Conservation (phyloP, 2,797 vertebrate species). For the Vireo griseus region DNA sequence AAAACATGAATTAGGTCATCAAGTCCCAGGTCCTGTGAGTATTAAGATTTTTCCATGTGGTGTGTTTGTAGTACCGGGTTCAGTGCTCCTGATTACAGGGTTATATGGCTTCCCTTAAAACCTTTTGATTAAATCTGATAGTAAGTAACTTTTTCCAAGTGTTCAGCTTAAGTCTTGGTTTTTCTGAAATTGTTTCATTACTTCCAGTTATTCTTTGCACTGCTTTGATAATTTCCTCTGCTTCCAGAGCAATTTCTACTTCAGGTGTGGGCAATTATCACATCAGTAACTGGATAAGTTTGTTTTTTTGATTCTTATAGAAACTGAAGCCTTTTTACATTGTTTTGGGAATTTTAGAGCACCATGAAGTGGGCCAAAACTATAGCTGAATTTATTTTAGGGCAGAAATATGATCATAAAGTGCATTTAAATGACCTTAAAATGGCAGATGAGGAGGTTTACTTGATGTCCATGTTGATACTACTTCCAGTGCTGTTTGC, state of each 20-base stretch:
- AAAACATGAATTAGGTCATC: conserved; percentile 35
- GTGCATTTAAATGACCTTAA: not conserved
- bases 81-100: not conserved
- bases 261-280: not conserved
- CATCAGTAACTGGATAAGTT: not conserved
- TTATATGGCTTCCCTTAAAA: not conserved
- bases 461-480: not conserved
- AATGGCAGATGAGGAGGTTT: not conserved
- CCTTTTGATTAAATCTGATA: not conserved
- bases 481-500: not conserved
- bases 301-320: not conserved
- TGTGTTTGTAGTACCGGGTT: not conserved
- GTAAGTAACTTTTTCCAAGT: not conserved
- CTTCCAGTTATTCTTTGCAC: not conserved
- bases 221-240: not conserved
- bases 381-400: not conserved
- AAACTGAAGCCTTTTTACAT: not conserved
- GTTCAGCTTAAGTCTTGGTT: not conserved
- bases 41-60: not conserved
- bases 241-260: not conserved
- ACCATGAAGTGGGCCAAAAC: not conserved
- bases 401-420: not conserved
- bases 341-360: not conserved
- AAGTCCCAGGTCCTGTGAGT: not conserved
- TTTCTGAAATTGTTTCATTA: not conserved